Evolutionary conservation across 2,888 invertebrate genomes (phyloP).

Genomic region (Lochmaea capreae): DNA sequence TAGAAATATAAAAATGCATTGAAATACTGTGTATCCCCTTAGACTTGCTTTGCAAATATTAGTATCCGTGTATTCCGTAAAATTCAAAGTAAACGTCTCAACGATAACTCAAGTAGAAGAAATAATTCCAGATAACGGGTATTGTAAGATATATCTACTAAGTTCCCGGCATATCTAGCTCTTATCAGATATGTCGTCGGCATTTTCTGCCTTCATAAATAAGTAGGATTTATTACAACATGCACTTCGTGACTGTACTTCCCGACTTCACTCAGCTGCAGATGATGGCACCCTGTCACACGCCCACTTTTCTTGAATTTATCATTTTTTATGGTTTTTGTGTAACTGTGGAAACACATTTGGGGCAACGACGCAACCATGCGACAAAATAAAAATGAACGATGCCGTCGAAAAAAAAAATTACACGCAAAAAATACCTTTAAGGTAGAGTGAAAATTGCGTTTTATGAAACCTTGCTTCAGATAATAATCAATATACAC

Average conservation of each 20-base stretch:
- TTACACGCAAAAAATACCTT: background rate
- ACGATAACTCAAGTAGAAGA: slow-evolving; percentile 36
- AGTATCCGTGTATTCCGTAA: background rate
- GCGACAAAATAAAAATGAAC: slow-evolving; percentile 23
- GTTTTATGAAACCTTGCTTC: background rate
- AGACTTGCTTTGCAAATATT: background rate
- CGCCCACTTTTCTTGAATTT: slow-evolving; percentile 57
- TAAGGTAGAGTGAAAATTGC: background rate
- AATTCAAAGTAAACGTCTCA: slow-evolving; percentile 15
- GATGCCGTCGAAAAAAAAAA: slow-evolving; percentile 8
- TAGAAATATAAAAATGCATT: too few species aligned
- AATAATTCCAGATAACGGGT: slow-evolving; percentile 48
- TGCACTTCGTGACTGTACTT: slow-evolving; percentile 63
- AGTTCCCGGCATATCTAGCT: slow-evolving; percentile 54
- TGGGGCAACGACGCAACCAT: slow-evolving; percentile 12
- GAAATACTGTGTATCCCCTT: too few species aligned
- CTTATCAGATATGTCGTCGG: slow-evolving; percentile 58
- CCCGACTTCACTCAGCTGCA: slow-evolving; percentile 57
- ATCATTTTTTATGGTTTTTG: slow-evolving; percentile 53
- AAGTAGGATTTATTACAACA: slow-evolving; percentile 65
- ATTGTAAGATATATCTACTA: slow-evolving; percentile 50
- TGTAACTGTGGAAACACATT: slow-evolving; percentile 37
- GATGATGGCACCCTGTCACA: slow-evolving; percentile 61
- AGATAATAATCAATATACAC: background rate
- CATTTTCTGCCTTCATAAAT: slow-evolving; percentile 63